These are phyloP conservation scores for Brachionus paranguensis DNA, from an alignment of 1,140 invertebrate species.

Conservation along the genomic window DNA sequence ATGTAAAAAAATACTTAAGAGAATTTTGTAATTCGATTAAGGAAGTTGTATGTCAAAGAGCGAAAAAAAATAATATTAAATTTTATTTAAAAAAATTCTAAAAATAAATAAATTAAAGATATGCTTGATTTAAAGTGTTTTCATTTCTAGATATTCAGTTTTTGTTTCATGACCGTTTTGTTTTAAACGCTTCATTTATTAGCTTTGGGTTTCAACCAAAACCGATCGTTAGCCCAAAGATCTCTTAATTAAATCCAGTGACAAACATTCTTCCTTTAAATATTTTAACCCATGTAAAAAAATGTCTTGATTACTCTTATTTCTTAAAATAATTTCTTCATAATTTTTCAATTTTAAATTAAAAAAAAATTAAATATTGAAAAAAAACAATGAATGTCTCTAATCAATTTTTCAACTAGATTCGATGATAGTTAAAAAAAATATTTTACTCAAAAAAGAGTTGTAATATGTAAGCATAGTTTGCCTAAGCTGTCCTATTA, in stretches of 20 bases:
- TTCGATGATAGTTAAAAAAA: too few relatives aligned
- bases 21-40: neutral
- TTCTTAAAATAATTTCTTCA: too few relatives aligned
- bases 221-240: neutral
- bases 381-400: too few relatives aligned
- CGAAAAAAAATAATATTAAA: neutral
- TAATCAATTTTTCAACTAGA: too few relatives aligned
- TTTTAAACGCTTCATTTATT: neutral
- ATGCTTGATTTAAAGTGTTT: neutral
- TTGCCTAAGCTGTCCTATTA: too few relatives aligned
- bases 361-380: too few relatives aligned
- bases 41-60: neutral
- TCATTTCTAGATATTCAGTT: neutral
- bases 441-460: too few relatives aligned
- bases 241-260: neutral
- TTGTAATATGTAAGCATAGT: too few relatives aligned
- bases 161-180: neutral
- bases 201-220: neutral
- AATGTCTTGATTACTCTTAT: neutral
- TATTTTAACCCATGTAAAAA: neutral
- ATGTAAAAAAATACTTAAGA: neutral
- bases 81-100: neutral
- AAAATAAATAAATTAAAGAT: neutral
- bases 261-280: neutral
- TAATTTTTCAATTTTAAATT: too few relatives aligned